These are phyloP conservation scores for Lethocerus indicus DNA, from an alignment of 1,140 invertebrate genomes.

Conservation along the genomic window DNA sequence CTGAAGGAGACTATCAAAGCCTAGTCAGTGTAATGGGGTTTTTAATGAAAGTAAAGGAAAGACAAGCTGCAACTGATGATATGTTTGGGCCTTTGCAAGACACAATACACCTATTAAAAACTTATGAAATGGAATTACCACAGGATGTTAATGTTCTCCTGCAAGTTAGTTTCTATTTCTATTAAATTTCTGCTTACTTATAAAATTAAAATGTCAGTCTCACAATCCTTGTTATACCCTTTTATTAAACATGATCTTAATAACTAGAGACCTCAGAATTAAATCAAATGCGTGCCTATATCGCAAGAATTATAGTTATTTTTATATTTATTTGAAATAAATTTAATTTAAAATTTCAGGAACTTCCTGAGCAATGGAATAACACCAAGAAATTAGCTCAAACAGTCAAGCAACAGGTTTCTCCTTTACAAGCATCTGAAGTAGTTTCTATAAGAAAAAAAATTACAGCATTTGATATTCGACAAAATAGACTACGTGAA, in stretches of 20 bases:
- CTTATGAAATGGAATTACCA: conserved; percentile 75
- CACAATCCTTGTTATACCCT: neutral
- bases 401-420: conserved; percentile 85
- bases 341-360: conserved; percentile 32
- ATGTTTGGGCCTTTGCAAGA: conserved; percentile 91
- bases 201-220: neutral
- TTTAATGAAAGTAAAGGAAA: conserved; percentile 64
- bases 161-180: conserved; percentile 26
- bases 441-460: conserved; percentile 75
- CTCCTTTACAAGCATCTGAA: conserved; percentile 87
- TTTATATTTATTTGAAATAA: neutral
- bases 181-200: neutral
- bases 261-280: neutral
- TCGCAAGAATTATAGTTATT: neutral
- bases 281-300: neutral
- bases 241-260: neutral
- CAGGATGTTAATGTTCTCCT: conserved; percentile 73
- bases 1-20: conserved; percentile 60
- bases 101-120: conserved; percentile 66
- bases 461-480: conserved; percentile 68
- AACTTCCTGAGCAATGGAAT: conserved; percentile 89
- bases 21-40: conserved; percentile 71
- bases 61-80: conserved; percentile 58
- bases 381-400: conserved; percentile 85
- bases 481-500: conserved; percentile 71